Conservation (phyloP, 2,888 invertebrate genomes). For the Timema podura region DNA sequence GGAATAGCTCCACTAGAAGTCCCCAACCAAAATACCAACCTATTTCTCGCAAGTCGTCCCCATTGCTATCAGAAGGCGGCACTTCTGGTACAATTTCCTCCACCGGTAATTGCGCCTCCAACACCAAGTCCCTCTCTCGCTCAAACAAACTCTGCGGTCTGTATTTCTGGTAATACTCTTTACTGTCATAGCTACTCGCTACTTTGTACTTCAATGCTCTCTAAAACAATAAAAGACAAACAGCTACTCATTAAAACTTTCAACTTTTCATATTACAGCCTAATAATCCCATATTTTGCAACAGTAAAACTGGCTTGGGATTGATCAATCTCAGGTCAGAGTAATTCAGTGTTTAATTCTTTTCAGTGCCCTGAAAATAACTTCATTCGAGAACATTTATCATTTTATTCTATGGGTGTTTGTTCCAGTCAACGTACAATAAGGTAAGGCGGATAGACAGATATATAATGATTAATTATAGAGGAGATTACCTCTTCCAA, state of each 20-base stretch:
- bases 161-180: slow-evolving; percentile 74
- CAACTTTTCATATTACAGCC: no score
- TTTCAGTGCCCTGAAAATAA: no score
- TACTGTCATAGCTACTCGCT: slow-evolving; percentile 88
- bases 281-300: no score
- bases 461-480: no score
- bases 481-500: no score
- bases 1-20: no score
- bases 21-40: slow-evolving; percentile 12
- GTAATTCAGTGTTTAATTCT: neutral
- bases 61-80: slow-evolving; percentile 27
- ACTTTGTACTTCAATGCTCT: slow-evolving; percentile 88
- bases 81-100: slow-evolving; percentile 29
- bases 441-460: no score
- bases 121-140: slow-evolving; percentile 44
- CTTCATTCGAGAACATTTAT: no score
- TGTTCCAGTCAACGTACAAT: no score
- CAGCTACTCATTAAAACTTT: neutral
- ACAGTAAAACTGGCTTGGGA: no score
- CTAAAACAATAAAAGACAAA: slow-evolving; percentile 42
- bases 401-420: no score
- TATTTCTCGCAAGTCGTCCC: slow-evolving; percentile 20
- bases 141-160: slow-evolving; percentile 53
- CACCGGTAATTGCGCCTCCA: slow-evolving; percentile 38
- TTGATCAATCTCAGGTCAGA: neutral